Conservation (phyloP, 2,888 invertebrate genomes). For the Lepetodrilus schrolli region DNA sequence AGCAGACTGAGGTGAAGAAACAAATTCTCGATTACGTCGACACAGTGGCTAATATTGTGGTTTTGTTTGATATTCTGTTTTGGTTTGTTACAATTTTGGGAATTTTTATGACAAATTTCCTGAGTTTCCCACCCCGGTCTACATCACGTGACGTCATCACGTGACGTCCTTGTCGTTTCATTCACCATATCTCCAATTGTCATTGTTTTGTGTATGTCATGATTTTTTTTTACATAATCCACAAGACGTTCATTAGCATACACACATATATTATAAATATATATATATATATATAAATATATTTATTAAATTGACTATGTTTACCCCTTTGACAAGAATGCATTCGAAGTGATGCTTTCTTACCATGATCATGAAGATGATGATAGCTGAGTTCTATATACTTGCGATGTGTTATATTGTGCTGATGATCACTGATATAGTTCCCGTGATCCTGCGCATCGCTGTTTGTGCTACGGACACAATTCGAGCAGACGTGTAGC, state of each 20-base stretch:
- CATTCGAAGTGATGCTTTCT: neutral
- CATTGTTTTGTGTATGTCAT: constrained; percentile 3
- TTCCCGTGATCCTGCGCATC: too few relatives aligned
- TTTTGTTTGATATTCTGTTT: too few relatives aligned
- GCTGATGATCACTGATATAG: neutral
- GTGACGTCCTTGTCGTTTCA: neutral
- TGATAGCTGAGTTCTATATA: too few relatives aligned
- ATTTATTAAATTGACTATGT: constrained; percentile 14
- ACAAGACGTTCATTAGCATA: constrained; percentile 19
- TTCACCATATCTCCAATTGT: constrained; percentile 19
- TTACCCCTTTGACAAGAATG: neutral
- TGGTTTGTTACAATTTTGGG: too few relatives aligned
- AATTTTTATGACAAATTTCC: neutral
- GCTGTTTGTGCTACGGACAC: too few relatives aligned
- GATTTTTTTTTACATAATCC: constrained; percentile 24
- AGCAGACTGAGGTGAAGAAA: too few relatives aligned
- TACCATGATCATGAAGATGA: neutral
- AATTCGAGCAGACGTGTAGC: too few relatives aligned
- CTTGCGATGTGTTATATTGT: neutral
- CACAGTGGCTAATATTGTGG: too few relatives aligned
- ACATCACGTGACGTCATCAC: neutral
- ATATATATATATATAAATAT: constrained; percentile 20
- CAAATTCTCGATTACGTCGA: too few relatives aligned
- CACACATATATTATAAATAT: constrained; percentile 8
- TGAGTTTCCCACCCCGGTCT: neutral